phyloP scores from a whole-genome alignment of 2,888 invertebrate genomes.

The Lepetodrilus schrolli region DNA sequence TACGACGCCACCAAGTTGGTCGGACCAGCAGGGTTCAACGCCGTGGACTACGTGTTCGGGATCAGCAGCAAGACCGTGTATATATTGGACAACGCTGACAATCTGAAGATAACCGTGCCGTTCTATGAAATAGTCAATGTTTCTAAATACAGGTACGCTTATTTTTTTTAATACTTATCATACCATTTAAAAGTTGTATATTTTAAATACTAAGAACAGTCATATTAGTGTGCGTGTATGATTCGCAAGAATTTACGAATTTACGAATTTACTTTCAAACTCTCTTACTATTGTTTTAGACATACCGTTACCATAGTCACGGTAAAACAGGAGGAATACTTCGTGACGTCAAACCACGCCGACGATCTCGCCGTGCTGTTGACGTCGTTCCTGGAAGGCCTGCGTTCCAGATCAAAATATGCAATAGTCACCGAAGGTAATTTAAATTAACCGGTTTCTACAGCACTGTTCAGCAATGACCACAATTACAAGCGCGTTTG shows the following conservation, averaged over 20 bases:
- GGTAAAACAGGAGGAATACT: constrained; percentile 59
- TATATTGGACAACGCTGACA: constrained; percentile 62
- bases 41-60: constrained; percentile 53
- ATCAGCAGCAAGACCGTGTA: constrained; percentile 61
- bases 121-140: constrained; percentile 59
- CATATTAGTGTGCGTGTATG: no score
- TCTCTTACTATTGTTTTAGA: no score
- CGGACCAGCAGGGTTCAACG: constrained; percentile 34
- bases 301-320: constrained; percentile 53
- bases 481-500: no score
- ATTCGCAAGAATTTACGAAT: no score
- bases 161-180: no score
- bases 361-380: constrained; percentile 61
- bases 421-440: constrained; percentile 60
- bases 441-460: no score
- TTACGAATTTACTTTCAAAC: no score
- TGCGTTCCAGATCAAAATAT: constrained; percentile 53
- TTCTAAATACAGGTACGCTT: constrained; percentile 54
- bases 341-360: constrained; percentile 51
- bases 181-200: no score
- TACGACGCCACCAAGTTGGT: constrained; percentile 59
- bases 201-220: no score
- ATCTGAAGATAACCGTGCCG: constrained; percentile 51
- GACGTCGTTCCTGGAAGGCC: constrained; percentile 55
- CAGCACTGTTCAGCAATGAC: no score